Conservation (phyloP, 1,140 invertebrate species). For the Drosophila subpulchrella region DNA sequence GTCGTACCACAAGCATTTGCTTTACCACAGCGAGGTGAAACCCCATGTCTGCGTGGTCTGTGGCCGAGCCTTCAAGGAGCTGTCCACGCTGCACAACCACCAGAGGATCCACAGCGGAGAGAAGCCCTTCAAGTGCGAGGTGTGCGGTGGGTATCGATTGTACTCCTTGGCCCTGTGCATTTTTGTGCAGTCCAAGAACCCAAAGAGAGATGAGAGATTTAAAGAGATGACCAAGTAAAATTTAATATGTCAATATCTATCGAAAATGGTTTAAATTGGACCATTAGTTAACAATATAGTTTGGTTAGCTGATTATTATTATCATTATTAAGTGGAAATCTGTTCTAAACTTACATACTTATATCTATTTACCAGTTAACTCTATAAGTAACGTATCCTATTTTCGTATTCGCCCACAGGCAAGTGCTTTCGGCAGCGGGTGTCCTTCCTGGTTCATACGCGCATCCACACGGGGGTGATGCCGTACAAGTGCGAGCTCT, state of each 20-base stretch:
- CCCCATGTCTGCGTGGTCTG: slow-evolving; percentile 92
- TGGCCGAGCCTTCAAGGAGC: slow-evolving; percentile 93
- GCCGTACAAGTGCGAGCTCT: slow-evolving; percentile 91
- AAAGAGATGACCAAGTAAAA: too few relatives aligned
- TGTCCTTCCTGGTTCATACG: slow-evolving; percentile 93
- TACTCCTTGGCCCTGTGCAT: slow-evolving; percentile 19
- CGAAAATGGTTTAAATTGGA: too few relatives aligned
- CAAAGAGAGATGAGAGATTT: too few relatives aligned
- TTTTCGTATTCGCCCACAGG: slow-evolving; percentile 85
- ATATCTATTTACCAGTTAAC: too few relatives aligned
- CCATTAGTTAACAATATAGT: too few relatives aligned
- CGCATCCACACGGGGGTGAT: slow-evolving; percentile 90
- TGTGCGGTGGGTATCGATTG: slow-evolving; percentile 89
- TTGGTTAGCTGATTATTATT: too few relatives aligned
- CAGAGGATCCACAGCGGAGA: slow-evolving; percentile 94
- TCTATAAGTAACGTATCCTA: too few relatives aligned
- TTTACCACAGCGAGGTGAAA: slow-evolving; percentile 94
- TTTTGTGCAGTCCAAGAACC: too few relatives aligned
- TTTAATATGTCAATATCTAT: too few relatives aligned
- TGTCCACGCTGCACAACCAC: slow-evolving; percentile 95
- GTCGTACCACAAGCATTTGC: slow-evolving; percentile 95
- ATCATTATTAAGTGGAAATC: too few relatives aligned
- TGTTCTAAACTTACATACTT: too few relatives aligned
- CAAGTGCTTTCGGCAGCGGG: slow-evolving; percentile 93
- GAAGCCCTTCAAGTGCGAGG: slow-evolving; percentile 95